Evolutionary conservation across 2,113 vertebrate species (phyloP), one percentile per base, ranked within the genome.

Genomic region (Baryphthengus martii): DNA sequence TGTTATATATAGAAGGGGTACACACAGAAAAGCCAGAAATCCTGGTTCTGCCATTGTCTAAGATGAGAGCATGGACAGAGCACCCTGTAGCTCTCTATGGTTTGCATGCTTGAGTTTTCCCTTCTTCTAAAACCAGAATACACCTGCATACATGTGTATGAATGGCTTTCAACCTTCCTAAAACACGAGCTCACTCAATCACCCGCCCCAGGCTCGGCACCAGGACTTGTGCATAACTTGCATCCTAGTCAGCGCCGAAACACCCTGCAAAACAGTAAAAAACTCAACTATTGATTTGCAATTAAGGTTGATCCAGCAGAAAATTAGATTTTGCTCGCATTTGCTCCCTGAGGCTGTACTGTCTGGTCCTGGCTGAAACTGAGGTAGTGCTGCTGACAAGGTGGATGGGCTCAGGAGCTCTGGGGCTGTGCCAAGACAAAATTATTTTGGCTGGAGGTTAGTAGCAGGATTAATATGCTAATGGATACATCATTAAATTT

Each of bases 381-480:
- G 0, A 52, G 53, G 68, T 10, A 52, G 49, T 0, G 2, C 71
- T 88, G 81, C 50, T 88, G 76, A 52, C 65, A 74, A 23, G 1
- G 2, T 7, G 66, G 82, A 50, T 3, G 59, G 88, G 88, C 72
- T 74, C 47, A 11, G 44, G 37, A 71, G 49, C 73, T 21, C 78
- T 61, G 63, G 24, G 85, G 31, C 59, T 61, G 73, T 40, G 83
- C 83, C 92, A 90, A 26, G 62, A 40, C 40, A 70, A 82, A 52
- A 25, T 9, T 73, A 47, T 80, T 71, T 75, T 81, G 85, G 11
- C 92, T 95, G 80, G 50, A 89, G 84, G 9, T 25, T 50, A 52
- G 40, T 39, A 78, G 40, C 40, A 83, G 72, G 45, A 73, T 92
- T 92, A 87, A 90, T 88, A 90, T 53, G 68, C 9, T 95, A 87